Evolutionary conservation across 2,797 vertebrate species (phyloP).

Genomic region (Botia almorhae): DNA sequence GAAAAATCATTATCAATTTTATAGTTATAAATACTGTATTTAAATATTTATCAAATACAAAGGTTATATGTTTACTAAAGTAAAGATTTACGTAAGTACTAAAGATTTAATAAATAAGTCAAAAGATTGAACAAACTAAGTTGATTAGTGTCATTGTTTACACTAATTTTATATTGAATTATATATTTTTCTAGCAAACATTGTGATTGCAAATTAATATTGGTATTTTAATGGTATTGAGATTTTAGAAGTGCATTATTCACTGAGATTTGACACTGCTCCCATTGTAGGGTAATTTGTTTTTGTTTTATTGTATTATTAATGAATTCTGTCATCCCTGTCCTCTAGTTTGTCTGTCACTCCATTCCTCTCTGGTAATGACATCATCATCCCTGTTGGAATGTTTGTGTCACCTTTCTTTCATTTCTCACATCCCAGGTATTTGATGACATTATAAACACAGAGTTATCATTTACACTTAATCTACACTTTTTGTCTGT

Average conservation of each 20-base stretch:
- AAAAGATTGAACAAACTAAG: too few relatives aligned
- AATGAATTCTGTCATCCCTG: conserved; percentile 15
- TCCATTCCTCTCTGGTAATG: conserved; percentile 66
- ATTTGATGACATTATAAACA: conserved; percentile 32
- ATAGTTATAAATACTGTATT: neutral
- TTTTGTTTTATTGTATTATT: neutral
- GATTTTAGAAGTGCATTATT: too few relatives aligned
- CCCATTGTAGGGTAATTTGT: neutral
- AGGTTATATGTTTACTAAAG: neutral
- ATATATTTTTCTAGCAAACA: too few relatives aligned
- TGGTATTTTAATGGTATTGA: too few relatives aligned
- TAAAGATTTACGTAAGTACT: too few relatives aligned
- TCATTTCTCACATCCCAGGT: conserved; percentile 80
- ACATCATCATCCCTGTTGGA: conserved; percentile 77
- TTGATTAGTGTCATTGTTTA: too few relatives aligned
- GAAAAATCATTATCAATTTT: neutral
- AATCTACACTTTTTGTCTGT: neutral
- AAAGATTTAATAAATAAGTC: too few relatives aligned
- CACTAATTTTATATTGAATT: too few relatives aligned
- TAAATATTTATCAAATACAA: too few relatives aligned
- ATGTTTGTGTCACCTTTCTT: conserved; percentile 79
- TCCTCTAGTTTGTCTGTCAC: conserved; percentile 71
- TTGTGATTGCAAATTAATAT: too few relatives aligned
- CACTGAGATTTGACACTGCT: too few relatives aligned
- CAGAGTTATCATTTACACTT: neutral